Conservation (phyloP, 2,797 vertebrate species). For the Allobates femoralis region DNA sequence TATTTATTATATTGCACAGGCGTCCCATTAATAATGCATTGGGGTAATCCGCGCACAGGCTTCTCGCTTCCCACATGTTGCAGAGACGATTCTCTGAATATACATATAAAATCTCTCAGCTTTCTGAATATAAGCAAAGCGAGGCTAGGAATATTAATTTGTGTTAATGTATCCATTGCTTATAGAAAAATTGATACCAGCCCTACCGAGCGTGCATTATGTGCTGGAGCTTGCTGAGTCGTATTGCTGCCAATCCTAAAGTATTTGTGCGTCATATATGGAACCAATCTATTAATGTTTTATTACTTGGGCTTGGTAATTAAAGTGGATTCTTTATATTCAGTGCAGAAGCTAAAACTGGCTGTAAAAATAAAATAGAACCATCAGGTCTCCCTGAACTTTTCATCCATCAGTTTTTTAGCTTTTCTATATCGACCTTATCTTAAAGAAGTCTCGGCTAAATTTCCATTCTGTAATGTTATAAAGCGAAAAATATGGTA, state of each 20-base stretch:
- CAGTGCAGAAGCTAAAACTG: not conserved
- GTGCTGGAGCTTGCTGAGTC: not conserved
- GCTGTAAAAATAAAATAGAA: too few relatives aligned
- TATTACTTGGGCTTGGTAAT: not conserved
- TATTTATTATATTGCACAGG: conserved; percentile 33
- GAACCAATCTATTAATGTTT: not conserved
- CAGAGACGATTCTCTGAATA: conserved; percentile 15
- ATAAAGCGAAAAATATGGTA: too few relatives aligned
- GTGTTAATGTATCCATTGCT: not conserved
- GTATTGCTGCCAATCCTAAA: not conserved
- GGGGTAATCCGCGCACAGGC: conserved; percentile 25
- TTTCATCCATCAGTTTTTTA: too few relatives aligned
- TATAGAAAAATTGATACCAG: not conserved
- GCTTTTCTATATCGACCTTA: too few relatives aligned
- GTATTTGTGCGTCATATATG: not conserved
- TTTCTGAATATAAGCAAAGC: conserved; percentile 11
- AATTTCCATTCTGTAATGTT: too few relatives aligned
- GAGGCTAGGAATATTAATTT: conserved; percentile 7
- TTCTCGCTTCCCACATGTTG: not conserved
- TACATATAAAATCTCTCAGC: not conserved
- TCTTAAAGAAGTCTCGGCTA: too few relatives aligned
- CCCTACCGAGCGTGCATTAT: not conserved
- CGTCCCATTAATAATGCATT: conserved; percentile 18
- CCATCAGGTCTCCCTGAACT: too few relatives aligned
- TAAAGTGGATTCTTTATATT: not conserved